These are phyloP conservation scores for Palythoa grandiflora DNA, from an alignment of 92 coral and sea anemone genomes.

Conservation along the genomic window DNA sequence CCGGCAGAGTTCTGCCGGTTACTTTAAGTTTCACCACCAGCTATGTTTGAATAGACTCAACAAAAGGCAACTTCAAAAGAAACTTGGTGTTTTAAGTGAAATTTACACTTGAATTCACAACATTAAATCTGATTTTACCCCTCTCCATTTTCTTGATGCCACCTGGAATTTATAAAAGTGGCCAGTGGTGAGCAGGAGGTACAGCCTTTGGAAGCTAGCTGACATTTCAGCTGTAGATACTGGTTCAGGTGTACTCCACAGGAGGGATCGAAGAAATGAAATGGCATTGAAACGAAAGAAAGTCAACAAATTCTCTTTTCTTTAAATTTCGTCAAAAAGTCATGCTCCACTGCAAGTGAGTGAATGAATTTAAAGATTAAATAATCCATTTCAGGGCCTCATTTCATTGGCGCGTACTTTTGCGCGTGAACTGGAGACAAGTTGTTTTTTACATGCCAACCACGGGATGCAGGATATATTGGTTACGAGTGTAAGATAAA, in stretches of 20 bases:
- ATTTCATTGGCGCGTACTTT: neutral
- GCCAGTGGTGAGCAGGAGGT: neutral
- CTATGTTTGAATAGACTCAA: slow-evolving; percentile 1
- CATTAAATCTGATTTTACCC: neutral
- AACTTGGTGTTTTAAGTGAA: slow-evolving; percentile 24
- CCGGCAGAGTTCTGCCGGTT: too few species aligned
- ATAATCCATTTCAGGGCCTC: slow-evolving; percentile 5
- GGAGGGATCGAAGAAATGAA: slow-evolving; percentile 6
- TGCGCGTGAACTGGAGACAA: neutral
- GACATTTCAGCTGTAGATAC: slow-evolving; percentile 10
- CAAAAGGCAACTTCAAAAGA: neutral
- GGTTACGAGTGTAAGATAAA: too few species aligned
- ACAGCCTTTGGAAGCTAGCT: neutral
- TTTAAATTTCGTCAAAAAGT: slow-evolving; percentile 11
- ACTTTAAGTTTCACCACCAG: too few species aligned
- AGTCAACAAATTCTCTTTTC: slow-evolving; percentile 28
- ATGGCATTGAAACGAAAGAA: slow-evolving; percentile 26
- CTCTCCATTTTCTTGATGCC: too few species aligned
- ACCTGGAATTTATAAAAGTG: slow-evolving; percentile 3
- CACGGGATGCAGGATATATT: too few species aligned
- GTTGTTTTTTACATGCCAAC: too few species aligned
- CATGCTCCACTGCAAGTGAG: slow-evolving; percentile 17
- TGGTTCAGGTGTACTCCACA: slow-evolving; percentile 3
- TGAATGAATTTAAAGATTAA: neutral
- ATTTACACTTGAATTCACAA: neutral